A percentile compares a stretch with the other conserved stretches of the same genome.
These are phyloP conservation scores for Spodoptera picta DNA, from an alignment of 2,888 invertebrate genomes.

Conservation along the genomic window DNA sequence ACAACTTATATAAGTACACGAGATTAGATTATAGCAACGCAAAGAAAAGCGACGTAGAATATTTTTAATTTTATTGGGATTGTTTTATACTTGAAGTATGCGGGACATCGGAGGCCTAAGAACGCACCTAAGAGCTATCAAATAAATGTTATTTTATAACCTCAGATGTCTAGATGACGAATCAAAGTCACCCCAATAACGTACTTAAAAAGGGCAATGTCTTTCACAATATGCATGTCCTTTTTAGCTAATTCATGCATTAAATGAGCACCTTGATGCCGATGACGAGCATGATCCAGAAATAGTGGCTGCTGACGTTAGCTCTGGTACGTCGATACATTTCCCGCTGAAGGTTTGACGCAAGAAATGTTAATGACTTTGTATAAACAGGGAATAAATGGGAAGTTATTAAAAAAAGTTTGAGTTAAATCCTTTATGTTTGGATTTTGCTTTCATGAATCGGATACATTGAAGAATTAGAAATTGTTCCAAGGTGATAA, in stretches of 20 bases:
- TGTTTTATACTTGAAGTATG: constrained; percentile 20
- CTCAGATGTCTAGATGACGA: constrained; percentile 66
- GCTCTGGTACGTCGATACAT: constrained; percentile 69
- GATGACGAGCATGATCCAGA: constrained; percentile 74
- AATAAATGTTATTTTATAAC: constrained; percentile 50
- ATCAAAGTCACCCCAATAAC: constrained; percentile 64
- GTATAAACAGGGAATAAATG: constrained; percentile 64
- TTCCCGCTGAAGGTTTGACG: constrained; percentile 76
- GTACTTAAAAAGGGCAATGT: constrained; percentile 64
- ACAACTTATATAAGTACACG: constrained; percentile 11
- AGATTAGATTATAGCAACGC: constrained; percentile 48
- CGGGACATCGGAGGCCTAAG: constrained; percentile 15
- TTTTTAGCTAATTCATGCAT: constrained; percentile 71
- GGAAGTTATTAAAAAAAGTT: constrained; percentile 41
- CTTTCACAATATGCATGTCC: constrained; percentile 56
- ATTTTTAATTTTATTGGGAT: constrained; percentile 18
- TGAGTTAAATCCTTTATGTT: constrained; percentile 9
- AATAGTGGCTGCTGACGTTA: constrained; percentile 79
- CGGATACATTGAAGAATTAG: constrained; percentile 4
- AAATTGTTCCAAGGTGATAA: background rate
- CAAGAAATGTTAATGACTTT: constrained; percentile 77
- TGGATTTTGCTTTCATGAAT: background rate
- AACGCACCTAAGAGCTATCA: constrained; percentile 20
- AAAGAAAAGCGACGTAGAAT: constrained; percentile 27
- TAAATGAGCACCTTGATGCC: constrained; percentile 70